Conservation (phyloP, 2,113 vertebrate genomes). For the Pterocles gutturalis region DNA sequence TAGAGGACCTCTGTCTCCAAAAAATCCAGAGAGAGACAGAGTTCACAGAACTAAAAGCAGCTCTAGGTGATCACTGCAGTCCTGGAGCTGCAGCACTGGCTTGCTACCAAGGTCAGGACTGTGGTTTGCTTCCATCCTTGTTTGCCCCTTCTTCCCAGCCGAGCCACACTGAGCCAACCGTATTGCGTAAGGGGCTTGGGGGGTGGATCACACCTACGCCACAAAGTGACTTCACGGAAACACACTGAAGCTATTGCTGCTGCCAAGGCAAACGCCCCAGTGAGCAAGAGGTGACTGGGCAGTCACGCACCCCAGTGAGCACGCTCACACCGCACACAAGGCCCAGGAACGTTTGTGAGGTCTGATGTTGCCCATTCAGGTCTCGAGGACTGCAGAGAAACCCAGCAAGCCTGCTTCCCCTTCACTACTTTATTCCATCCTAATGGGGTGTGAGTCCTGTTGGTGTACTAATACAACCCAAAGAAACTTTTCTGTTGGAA, state of each 20-base stretch:
- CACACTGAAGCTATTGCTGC: background rate
- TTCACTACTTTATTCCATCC: background rate
- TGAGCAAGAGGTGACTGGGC: background rate
- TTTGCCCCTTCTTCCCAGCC: background rate
- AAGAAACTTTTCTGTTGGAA: background rate
- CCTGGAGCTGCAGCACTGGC: background rate
- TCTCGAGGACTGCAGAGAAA: background rate
- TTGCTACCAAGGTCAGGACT: background rate
- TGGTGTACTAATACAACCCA: background rate
- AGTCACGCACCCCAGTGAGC: background rate
- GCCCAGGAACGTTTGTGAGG: background rate
- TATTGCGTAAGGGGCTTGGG: background rate
- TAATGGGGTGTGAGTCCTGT: background rate
- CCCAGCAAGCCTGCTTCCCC: background rate
- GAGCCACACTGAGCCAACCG: background rate
- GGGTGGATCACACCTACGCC: background rate
- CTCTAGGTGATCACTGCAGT: background rate
- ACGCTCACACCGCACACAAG: accelerated
- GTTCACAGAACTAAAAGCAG: background rate
- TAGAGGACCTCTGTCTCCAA: background rate
- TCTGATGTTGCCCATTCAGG: background rate
- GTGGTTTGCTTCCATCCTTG: background rate
- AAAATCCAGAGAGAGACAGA: background rate
- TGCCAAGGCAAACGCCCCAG: background rate
- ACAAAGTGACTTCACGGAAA: background rate